Evolutionary conservation across 2,797 vertebrate genomes (phyloP).

Genomic region (Chaetophractus vellerosus): DNA sequence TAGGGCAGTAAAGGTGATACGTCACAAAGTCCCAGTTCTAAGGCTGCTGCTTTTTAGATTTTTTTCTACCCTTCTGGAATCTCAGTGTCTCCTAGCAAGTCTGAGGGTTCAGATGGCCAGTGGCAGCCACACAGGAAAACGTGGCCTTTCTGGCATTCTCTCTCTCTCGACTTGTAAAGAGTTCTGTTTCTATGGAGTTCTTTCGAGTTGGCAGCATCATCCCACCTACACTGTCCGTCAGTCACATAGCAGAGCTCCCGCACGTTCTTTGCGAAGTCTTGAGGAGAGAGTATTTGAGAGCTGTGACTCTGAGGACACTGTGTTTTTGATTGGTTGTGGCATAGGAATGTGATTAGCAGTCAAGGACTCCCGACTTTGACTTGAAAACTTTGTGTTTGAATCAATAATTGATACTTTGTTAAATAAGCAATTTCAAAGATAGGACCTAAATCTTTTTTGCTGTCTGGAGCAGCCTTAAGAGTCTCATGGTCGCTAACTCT

Average conservation of each 20-base stretch:
- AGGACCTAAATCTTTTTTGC: neutral
- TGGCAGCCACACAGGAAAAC: neutral
- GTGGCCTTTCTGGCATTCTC: neutral
- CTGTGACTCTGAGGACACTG: neutral
- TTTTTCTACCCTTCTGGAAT: neutral
- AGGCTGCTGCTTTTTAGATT: neutral
- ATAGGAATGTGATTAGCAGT: neutral
- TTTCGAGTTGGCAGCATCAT: neutral
- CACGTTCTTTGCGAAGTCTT: neutral
- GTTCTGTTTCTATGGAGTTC: neutral
- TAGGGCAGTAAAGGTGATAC: neutral
- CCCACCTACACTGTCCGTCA: neutral
- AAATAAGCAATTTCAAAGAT: conserved; percentile 1
- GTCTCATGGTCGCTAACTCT: neutral
- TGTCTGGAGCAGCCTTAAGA: neutral
- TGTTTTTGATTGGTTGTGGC: conserved; percentile 23
- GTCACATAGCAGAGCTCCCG: neutral
- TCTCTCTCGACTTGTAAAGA: neutral
- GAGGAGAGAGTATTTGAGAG: neutral
- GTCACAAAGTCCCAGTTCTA: neutral
- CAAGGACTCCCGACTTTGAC: neutral
- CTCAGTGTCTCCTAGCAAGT: neutral
- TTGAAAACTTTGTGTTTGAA: conserved; percentile 8
- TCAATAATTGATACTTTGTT: neutral
- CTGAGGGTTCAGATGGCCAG: neutral